phyloP scores from a whole-genome alignment of 2,797 vertebrate species.

The Trachops cirrhosus region DNA sequence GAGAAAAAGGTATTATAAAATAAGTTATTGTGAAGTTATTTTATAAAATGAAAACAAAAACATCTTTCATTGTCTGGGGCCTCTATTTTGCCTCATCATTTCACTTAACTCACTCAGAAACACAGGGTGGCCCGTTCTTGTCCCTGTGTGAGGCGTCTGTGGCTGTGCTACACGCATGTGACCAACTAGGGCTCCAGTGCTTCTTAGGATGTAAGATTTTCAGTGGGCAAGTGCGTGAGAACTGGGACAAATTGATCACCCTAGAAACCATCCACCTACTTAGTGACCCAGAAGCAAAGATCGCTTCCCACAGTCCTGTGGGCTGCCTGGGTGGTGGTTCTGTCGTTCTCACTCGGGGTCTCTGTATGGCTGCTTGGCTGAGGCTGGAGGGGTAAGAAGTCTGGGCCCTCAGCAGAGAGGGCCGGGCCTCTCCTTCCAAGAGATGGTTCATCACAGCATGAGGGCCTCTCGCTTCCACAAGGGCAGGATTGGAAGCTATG shows the following conservation, averaged over 20 bases:
- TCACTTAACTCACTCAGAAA: not conserved
- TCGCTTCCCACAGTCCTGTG: not conserved
- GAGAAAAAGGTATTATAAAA: not conserved
- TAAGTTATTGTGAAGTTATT: not conserved
- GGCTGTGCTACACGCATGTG: not conserved
- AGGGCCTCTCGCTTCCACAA: not conserved
- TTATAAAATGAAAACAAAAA: constrained; percentile 6
- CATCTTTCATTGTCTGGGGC: not conserved
- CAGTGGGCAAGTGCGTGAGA: not conserved
- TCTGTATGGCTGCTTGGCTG: too few relatives aligned
- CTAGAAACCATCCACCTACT: not conserved
- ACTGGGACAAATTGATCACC: not conserved
- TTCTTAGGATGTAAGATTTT: not conserved
- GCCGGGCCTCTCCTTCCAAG: not conserved
- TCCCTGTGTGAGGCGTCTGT: not conserved
- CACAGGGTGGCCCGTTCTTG: not conserved
- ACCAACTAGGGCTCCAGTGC: not conserved
- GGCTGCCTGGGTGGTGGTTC: not conserved
- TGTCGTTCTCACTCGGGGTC: not conserved
- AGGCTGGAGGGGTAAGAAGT: not conserved
- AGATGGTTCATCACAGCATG: not conserved
- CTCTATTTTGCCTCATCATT: not conserved
- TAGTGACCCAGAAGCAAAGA: not conserved
- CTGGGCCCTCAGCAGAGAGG: not conserved
- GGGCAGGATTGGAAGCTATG: not conserved